Evolutionary conservation across 2,888 invertebrate species (phyloP).

Genomic region (Parapristionchus giblindavisi): DNA sequence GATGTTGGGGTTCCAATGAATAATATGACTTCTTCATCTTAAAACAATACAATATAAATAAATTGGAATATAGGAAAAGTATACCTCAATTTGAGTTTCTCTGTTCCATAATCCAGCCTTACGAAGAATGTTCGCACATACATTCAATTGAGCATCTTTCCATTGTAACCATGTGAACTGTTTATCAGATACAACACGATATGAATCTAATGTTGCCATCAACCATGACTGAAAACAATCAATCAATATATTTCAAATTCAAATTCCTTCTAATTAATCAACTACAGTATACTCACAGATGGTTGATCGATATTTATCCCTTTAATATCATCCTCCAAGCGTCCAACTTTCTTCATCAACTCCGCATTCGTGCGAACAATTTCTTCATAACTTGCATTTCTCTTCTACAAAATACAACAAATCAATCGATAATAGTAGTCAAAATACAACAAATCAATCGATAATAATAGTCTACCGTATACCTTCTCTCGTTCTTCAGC

Average conservation of each 20-base stretch:
- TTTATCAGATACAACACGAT: neutral
- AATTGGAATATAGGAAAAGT: neutral
- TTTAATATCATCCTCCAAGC: constrained; percentile 13
- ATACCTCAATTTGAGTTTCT: neutral
- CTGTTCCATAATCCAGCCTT: constrained; percentile 8
- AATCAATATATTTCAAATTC: neutral
- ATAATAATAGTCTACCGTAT: neutral
- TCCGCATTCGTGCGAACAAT: constrained; percentile 1
- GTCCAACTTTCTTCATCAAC: constrained; percentile 5
- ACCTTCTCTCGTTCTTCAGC: constrained; percentile 8
- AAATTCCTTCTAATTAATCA: neutral
- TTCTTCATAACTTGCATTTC: constrained; percentile 1
- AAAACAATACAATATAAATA: neutral
- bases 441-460: neutral
- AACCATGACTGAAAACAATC: neutral
- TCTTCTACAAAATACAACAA: neutral
- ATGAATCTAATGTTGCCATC: neutral
- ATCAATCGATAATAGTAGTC: too few relatives aligned
- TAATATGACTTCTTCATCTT: neutral
- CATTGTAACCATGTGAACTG: constrained; percentile 16
- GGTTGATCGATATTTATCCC: neutral
- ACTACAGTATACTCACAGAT: neutral
- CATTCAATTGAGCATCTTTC: constrained; percentile 16
- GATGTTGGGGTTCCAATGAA: neutral
- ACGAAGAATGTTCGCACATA: neutral